Conservation (phyloP, 2,113 vertebrate species). For the Sarotherodon lohbergeri region DNA sequence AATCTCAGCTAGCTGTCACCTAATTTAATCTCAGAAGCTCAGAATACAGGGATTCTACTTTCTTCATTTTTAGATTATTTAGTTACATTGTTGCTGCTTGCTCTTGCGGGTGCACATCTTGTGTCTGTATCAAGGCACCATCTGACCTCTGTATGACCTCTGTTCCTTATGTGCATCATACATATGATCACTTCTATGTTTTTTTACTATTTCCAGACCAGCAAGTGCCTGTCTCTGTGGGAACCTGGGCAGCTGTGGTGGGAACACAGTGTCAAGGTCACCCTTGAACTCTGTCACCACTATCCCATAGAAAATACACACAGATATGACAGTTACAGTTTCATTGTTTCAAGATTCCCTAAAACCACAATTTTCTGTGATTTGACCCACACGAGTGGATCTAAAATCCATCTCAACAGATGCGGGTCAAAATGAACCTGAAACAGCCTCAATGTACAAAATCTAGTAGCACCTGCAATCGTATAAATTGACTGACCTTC, state of each 20-base stretch:
- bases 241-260: background rate
- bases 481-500: background rate
- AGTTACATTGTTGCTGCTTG: background rate
- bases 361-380: background rate
- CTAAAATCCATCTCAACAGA: background rate
- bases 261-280: background rate
- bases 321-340: background rate
- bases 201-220: background rate
- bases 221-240: background rate
- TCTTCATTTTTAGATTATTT: background rate
- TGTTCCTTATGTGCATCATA: background rate
- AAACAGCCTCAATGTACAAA: background rate
- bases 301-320: background rate
- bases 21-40: background rate
- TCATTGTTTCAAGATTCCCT: background rate
- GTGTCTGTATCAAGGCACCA: background rate
- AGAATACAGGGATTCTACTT: background rate
- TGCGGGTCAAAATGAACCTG: background rate
- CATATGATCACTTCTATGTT: background rate
- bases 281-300: background rate
- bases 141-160: background rate
- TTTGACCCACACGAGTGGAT: background rate
- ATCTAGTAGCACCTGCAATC: background rate
- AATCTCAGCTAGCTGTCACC: background rate
- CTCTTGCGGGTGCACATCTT: background rate